A percentile compares a stretch with the other conserved stretches of the same genome.
Conservation (phyloP, 2,888 invertebrate genomes). For the Entomobrya proxima region DNA sequence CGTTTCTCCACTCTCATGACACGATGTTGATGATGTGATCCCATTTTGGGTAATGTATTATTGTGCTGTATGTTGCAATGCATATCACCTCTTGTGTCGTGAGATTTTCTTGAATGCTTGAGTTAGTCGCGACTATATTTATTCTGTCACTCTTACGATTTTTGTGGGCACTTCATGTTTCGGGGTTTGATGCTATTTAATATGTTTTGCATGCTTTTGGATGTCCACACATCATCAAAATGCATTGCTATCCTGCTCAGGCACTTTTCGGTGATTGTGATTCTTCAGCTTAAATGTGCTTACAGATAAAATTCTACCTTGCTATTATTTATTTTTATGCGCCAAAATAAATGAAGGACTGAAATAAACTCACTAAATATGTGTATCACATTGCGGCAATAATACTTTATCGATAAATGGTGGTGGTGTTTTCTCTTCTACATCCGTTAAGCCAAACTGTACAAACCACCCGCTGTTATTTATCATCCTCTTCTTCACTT, state of each 20-base stretch:
- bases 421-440: not conserved
- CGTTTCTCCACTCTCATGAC: slow-evolving; percentile 56
- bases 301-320: not conserved
- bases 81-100: not conserved
- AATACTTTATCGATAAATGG: no score
- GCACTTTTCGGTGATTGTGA: not conserved
- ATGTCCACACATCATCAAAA: not conserved
- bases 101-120: slow-evolving; percentile 9
- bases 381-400: no score
- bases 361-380: no score
- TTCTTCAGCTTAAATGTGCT: not conserved
- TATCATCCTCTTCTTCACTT: slow-evolving; percentile 21
- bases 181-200: not conserved
- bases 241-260: not conserved
- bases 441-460: not conserved
- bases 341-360: no score
- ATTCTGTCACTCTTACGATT: not conserved
- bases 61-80: not conserved
- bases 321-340: not conserved
- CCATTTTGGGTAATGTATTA: slow-evolving; percentile 25
- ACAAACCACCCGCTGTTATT: not conserved
- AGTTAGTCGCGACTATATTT: not conserved
- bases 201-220: not conserved
- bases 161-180: not conserved
- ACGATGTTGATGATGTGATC: slow-evolving; percentile 34